Conservation (phyloP, 2,888 invertebrate species). For the Actias luna region DNA sequence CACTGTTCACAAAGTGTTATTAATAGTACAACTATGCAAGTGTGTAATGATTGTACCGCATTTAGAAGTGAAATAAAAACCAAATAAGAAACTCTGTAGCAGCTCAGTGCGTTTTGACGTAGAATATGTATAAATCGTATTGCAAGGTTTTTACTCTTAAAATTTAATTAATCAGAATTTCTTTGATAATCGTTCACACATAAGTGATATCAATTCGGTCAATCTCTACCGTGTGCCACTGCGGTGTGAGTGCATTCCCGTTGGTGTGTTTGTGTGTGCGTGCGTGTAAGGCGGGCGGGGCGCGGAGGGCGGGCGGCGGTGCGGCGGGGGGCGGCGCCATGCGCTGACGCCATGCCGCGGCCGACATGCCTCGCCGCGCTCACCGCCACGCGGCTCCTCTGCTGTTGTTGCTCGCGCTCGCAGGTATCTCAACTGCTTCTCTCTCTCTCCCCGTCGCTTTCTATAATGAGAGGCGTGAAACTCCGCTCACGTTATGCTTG, state of each 20-base stretch:
- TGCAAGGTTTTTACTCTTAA: not conserved
- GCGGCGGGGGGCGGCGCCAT: conserved; percentile 55
- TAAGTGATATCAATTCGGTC: not conserved
- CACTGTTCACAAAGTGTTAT: not conserved
- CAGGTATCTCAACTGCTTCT: conserved; percentile 32
- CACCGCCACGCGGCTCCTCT: conserved; percentile 54
- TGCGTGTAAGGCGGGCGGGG: conserved; percentile 17
- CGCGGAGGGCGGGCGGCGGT: conserved; percentile 39
- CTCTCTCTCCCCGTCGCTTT: conserved; percentile 13
- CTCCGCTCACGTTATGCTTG: not conserved
- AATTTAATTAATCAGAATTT: not conserved
- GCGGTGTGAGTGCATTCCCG: not conserved
- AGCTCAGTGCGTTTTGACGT: not conserved
- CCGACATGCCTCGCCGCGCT: conserved; percentile 67
- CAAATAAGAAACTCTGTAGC: not conserved
- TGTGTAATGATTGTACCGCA: not conserved
- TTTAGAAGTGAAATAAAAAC: not conserved
- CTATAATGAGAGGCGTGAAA: not conserved
- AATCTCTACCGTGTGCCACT: not conserved
- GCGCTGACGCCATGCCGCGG: conserved; percentile 69
- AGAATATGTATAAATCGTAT: not conserved
- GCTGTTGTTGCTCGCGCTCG: conserved; percentile 62
- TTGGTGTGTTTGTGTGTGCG: not conserved
- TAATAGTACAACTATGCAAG: not conserved
- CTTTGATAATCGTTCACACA: not conserved